Percentiles rank a stretch among this genome's conserved stretches.
Conservation (phyloP, 2,113 vertebrate species). For the Galeopterus variegatus region DNA sequence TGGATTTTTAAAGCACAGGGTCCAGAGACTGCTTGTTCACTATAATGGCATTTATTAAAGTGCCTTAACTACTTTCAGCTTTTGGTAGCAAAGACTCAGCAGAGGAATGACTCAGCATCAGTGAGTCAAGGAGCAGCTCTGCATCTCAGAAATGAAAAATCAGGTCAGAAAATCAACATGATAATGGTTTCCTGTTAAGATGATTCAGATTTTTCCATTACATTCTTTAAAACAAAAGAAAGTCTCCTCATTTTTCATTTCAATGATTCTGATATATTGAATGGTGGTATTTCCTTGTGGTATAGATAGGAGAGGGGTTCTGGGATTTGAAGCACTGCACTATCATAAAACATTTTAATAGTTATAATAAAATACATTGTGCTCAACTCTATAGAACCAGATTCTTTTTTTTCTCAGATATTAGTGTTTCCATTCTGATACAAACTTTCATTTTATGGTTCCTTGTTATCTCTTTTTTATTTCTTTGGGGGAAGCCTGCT, state of each 20-base stretch:
- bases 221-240: background rate
- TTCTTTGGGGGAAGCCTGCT: background rate
- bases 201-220: background rate
- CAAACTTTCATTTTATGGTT: conserved; percentile 36
- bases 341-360: background rate
- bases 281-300: background rate
- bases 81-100: conserved; percentile 21
- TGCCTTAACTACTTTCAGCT: conserved; percentile 60
- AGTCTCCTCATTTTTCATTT: conserved; percentile 14
- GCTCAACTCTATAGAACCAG: background rate
- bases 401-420: background rate
- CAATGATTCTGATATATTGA: background rate
- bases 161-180: background rate
- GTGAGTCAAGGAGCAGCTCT: background rate
- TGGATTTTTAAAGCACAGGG: conserved; percentile 63
- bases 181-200: background rate
- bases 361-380: background rate
- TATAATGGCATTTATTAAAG: conserved; percentile 64
- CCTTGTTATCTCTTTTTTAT: background rate
- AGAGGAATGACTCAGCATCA: background rate
- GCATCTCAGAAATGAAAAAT: background rate
- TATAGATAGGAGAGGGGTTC: background rate
- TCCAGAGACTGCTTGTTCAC: conserved; percentile 52
- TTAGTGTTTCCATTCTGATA: conserved; percentile 32
- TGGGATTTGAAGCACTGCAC: background rate